phyloP scores from a whole-genome alignment of 2,113 vertebrate genomes.

The Oncorhynchus tshawytscha region DNA sequence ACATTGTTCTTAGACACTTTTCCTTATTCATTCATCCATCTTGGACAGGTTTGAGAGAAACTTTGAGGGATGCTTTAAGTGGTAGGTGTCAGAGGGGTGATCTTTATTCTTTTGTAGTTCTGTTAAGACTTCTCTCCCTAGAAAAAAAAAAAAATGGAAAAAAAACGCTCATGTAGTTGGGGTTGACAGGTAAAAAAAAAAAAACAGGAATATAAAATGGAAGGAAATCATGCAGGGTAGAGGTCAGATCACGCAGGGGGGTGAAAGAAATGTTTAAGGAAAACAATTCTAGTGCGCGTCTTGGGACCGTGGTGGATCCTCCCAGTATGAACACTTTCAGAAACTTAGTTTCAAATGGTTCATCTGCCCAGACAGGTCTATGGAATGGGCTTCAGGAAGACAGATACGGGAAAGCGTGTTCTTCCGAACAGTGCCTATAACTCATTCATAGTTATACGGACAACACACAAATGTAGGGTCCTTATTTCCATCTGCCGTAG shows the following conservation, averaged over 20 bases:
- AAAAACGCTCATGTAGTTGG: slow-evolving; percentile 24
- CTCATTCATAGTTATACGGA: not conserved
- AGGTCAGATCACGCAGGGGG: slow-evolving; percentile 34
- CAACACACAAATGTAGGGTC: not conserved
- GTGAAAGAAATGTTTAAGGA: slow-evolving; percentile 23
- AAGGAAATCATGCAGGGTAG: slow-evolving; percentile 22
- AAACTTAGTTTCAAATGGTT: slow-evolving; percentile 18
- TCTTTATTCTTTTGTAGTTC: slow-evolving; percentile 29
- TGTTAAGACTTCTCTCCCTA: slow-evolving; percentile 42
- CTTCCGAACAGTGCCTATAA: not conserved
- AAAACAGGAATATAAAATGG: slow-evolving; percentile 8
- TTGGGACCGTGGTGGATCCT: slow-evolving; percentile 3
- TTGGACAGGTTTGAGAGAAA: slow-evolving; percentile 37
- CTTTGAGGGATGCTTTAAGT: slow-evolving; percentile 29
- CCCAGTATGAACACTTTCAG: too few species aligned
- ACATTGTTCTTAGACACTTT: too few species aligned
- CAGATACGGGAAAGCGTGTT: slow-evolving; percentile 6
- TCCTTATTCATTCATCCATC: not conserved
- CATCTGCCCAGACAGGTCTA: slow-evolving; percentile 21
- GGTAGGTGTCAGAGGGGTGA: slow-evolving; percentile 43
- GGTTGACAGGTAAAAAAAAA: slow-evolving; percentile 41
- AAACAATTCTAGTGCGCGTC: slow-evolving; percentile 17
- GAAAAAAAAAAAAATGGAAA: slow-evolving; percentile 11
- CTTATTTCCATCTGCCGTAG: not conserved
- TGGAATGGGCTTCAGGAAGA: slow-evolving; percentile 17